These are phyloP conservation scores for Andinoacara biseriatus DNA, from an alignment of 2,113 vertebrate species.

Conservation along the genomic window DNA sequence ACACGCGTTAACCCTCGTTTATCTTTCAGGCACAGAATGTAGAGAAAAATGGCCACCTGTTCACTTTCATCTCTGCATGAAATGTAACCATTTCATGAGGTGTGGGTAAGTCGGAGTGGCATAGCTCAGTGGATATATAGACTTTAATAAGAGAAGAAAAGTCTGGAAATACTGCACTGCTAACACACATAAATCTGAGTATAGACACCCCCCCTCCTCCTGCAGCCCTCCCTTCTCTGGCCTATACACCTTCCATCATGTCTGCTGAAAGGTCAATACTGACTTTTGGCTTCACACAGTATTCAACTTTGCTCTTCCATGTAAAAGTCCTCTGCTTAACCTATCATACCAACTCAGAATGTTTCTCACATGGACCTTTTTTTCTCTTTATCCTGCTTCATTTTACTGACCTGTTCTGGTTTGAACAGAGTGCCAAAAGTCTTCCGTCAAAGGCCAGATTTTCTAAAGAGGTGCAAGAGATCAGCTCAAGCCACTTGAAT, in stretches of 20 bases:
- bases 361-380: not conserved
- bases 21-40: slow-evolving; percentile 57
- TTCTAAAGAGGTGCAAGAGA: not conserved
- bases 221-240: not conserved
- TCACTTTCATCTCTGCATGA: slow-evolving; percentile 50
- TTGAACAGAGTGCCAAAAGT: not conserved
- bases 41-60: slow-evolving; percentile 63
- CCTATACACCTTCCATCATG: not conserved
- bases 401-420: not conserved
- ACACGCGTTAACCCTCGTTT: slow-evolving; percentile 56
- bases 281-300: not conserved
- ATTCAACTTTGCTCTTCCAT: slow-evolving; percentile 5
- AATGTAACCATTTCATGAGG: slow-evolving; percentile 57
- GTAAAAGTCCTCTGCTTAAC: not conserved
- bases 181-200: not conserved
- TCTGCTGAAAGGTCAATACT: slow-evolving; percentile 2
- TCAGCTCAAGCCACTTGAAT: not conserved
- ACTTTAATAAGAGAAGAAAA: slow-evolving; percentile 16
- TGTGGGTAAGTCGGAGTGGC: slow-evolving; percentile 22
- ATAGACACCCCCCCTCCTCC: not conserved
- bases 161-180: slow-evolving; percentile 2
- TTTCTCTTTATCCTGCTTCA: not conserved
- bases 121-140: not conserved
- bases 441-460: too few relatives aligned
- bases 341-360: not conserved